Conservation (phyloP, 2,888 invertebrate genomes). For the Pollenia labialis region DNA sequence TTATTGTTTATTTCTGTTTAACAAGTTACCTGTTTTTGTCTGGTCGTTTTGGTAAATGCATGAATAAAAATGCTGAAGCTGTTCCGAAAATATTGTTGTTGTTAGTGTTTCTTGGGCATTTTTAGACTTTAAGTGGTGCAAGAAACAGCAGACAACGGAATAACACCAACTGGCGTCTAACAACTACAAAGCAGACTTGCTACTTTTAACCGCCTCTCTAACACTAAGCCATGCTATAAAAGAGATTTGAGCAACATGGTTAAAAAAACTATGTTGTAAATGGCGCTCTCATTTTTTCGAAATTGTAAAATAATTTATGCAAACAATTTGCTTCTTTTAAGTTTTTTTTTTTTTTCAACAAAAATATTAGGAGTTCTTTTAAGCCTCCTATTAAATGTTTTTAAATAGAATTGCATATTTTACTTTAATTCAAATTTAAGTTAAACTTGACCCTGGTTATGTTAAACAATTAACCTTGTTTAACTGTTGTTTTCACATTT, state of each 20-base stretch:
- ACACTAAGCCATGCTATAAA: no score
- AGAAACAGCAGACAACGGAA: slow-evolving; percentile 54
- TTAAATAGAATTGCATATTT: slow-evolving; percentile 6
- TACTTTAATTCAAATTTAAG: slow-evolving; percentile 3
- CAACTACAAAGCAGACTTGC: slow-evolving; percentile 13
- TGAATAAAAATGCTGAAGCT: slow-evolving; percentile 1
- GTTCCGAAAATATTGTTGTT: slow-evolving; percentile 44
- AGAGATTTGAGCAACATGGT: no score
- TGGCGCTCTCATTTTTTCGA: no score
- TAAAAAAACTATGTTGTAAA: no score
- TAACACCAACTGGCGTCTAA: slow-evolving; percentile 47
- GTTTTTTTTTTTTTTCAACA: no score
- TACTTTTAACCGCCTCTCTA: no score
- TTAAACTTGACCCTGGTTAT: slow-evolving; percentile 32
- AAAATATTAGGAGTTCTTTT: slow-evolving; percentile 12
- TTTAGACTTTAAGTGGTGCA: slow-evolving; percentile 11
- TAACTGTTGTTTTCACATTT: not conserved
- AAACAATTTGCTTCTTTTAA: no score
- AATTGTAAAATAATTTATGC: no score
- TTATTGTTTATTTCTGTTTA: slow-evolving; percentile 42
- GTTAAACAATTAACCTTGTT: slow-evolving; percentile 20
- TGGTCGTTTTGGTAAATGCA: slow-evolving; percentile 12
- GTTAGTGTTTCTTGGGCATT: slow-evolving; percentile 12
- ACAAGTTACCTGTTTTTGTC: slow-evolving; percentile 54
- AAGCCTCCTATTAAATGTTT: not conserved